Base-by-base conservation (phyloP, 2,113 vertebrate species). In the Piaya cayana region DNA sequence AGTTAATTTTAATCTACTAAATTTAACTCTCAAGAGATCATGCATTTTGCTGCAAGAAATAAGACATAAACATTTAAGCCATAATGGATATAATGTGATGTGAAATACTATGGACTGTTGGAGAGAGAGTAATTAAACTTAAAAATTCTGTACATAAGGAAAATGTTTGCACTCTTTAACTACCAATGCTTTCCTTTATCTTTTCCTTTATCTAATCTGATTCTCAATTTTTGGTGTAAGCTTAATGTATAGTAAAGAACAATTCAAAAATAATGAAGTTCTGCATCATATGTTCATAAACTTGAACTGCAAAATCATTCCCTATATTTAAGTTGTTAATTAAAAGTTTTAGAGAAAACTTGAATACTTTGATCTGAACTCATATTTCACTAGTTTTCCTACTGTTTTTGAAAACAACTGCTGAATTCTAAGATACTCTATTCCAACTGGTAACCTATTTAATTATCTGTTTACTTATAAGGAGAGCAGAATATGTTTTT, bases 1-100 rank as follows among this genome's bases (percentile, higher is more conserved):
- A 97, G 93, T 97, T 97, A 55, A 94, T 98, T 97, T 93, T 95
- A 78, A 95, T 93, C 72, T 92, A 80, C 92, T 96, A 93, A 97
- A 97, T 94, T 97, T 96, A 97, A 96, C 85, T 94, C 72, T 86
- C 45, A 67, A 90, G 92, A 94, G 74, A 88, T 52, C 63, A 74
- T 75, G 70, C 42, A 70, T 97, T 97, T 97, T 95, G 82, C 79
- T 95, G 85, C 70, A 91, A 74, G 92, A 97, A 95, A 89, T 67
- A 93, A 59, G 72, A 87, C 80, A 32, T 87, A 96, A 92, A 92
- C 56, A 82, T 81, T 95, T 94, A 92, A 96, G 91, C 68, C 87
- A 88, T 94, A 93, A 93, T 74, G 88, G 32, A 59, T 78, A 85
- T 88, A 97, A 90, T 50, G 64, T 65, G 89, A 75, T 36, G 91